These are phyloP conservation scores for Silurus aristotelis DNA, from an alignment of 2,797 vertebrate species.

Conservation along the genomic window DNA sequence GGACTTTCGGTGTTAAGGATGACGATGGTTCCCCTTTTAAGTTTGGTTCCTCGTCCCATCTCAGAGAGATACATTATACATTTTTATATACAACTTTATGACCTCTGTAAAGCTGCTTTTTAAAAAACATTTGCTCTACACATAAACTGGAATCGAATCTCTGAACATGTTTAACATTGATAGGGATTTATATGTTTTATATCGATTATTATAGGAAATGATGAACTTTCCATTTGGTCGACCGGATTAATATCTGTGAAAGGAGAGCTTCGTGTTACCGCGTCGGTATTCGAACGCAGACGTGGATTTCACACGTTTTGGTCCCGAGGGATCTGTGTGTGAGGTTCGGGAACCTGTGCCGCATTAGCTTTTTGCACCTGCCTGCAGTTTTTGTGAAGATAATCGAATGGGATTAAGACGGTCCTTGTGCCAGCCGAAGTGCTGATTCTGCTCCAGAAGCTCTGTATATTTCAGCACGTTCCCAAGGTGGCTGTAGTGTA, in stretches of 20 bases:
- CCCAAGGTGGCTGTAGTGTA: not conserved
- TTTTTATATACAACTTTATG: no score
- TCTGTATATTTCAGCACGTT: not conserved
- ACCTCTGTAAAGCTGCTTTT: no score
- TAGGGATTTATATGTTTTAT: no score
- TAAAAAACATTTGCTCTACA: no score
- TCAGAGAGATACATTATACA: no score
- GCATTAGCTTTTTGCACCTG: constrained; percentile 2
- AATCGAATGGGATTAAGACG: constrained; percentile 17
- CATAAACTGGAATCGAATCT: no score
- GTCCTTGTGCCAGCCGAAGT: not conserved
- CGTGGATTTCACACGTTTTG: not conserved
- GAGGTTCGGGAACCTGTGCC: not conserved
- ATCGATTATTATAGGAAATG: not conserved
- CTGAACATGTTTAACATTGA: no score
- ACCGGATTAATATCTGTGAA: not conserved
- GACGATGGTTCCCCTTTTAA: no score
- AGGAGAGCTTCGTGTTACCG: not conserved
- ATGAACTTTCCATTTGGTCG: not conserved
- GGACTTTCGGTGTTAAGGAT: no score
- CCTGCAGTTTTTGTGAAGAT: not conserved
- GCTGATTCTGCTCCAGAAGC: constrained; percentile 15
- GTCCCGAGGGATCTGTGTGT: not conserved
- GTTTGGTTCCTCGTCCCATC: no score
- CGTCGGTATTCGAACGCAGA: not conserved